These are phyloP conservation scores for Tenualosa thibaudeaui DNA, from an alignment of 2,797 vertebrate genomes.

Conservation along the genomic window DNA sequence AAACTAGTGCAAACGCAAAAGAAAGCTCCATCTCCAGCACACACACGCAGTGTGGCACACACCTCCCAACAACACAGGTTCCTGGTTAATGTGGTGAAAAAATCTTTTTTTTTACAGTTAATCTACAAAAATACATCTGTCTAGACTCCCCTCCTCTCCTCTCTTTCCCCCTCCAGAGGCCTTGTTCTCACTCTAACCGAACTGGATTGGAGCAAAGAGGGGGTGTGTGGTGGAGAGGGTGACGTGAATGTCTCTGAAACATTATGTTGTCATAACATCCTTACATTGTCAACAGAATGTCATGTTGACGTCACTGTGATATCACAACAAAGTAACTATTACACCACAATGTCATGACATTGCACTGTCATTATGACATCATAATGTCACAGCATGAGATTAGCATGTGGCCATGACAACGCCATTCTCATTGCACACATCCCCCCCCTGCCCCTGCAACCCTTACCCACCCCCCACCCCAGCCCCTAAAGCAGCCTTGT, in stretches of 20 bases:
- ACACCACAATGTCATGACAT: neutral
- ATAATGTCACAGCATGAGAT: neutral
- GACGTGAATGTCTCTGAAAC: neutral
- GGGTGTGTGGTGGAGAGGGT: neutral
- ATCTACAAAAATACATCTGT: constrained; percentile 9
- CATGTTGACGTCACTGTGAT: too few relatives aligned
- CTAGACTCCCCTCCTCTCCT: neutral
- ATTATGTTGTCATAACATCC: neutral
- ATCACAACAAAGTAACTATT: neutral
- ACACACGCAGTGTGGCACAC: neutral
- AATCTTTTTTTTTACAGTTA: neutral
- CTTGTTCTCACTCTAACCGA: neutral
- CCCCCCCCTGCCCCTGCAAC: neutral
- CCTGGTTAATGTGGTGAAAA: constrained; percentile 16
- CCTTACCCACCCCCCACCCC: neutral
- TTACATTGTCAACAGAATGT: too few relatives aligned
- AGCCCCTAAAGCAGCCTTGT: neutral
- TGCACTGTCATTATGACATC: neutral
- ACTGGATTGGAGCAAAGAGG: neutral
- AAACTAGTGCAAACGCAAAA: neutral
- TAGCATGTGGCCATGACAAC: neutral
- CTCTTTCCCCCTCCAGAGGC: too few relatives aligned
- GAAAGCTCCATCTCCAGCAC: neutral
- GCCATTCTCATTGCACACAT: neutral
- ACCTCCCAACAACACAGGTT: neutral